Percentiles rank a stretch among this genome's conserved stretches.
These are phyloP conservation scores for Tryphoninae sp. DNA, from an alignment of 2,888 invertebrate genomes.

Conservation along the genomic window DNA sequence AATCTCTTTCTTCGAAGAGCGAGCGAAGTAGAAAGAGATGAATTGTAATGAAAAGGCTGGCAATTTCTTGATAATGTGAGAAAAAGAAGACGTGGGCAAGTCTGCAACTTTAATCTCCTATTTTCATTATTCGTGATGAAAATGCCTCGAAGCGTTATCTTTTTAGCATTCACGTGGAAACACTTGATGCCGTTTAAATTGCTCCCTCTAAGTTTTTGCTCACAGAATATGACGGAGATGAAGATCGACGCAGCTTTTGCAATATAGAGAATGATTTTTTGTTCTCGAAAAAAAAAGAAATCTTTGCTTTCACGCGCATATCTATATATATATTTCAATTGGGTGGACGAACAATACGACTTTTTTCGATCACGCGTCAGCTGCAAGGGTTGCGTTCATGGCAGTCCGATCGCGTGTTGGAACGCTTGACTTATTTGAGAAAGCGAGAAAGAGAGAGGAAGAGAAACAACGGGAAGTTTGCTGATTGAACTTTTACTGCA, in stretches of 20 bases:
- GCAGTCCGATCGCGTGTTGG: conserved; percentile 12
- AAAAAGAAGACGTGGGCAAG: neutral
- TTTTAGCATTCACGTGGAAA: conserved; percentile 5
- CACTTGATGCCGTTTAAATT: conserved; percentile 3
- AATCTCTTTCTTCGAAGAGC: neutral
- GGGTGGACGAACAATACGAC: conserved; percentile 35
- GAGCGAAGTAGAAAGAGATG: neutral
- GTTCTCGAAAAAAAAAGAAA: neutral
- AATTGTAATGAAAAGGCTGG: neutral
- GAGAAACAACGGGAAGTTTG: conserved; percentile 3
- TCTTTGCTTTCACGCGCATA: neutral
- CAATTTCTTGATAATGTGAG: conserved; percentile 18
- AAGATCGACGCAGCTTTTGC: conserved; percentile 25
- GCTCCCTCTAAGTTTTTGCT: neutral
- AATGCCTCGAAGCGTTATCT: neutral
- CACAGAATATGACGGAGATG: neutral
- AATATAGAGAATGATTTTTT: conserved; percentile 17
- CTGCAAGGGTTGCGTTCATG: conserved; percentile 19
- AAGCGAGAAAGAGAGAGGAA: conserved; percentile 3
- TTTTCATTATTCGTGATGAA: conserved; percentile 1
- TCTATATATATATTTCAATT: conserved; percentile 6
- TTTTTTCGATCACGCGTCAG: conserved; percentile 21
- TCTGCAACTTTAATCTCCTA: conserved; percentile 24
- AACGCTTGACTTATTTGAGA: conserved; percentile 16
- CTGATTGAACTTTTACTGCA: conserved; percentile 42